A percentile compares a stretch with the other conserved stretches of the same genome.
Conservation (phyloP, 2,113 vertebrate genomes). For the Mionectes macconnelli region DNA sequence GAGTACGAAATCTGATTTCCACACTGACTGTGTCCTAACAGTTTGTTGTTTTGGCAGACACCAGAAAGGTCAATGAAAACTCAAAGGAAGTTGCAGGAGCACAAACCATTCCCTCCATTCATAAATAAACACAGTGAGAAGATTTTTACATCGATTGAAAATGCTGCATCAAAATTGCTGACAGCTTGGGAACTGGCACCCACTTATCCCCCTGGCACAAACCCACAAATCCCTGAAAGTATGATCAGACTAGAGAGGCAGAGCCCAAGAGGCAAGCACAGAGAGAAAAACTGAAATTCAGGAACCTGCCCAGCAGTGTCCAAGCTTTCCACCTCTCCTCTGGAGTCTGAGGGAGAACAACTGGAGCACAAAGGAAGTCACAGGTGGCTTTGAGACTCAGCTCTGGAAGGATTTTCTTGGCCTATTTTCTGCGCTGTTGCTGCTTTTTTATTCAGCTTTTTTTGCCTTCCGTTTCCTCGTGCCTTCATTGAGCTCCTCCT, state of each 20-base stretch:
- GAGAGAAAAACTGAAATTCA: conserved; percentile 3
- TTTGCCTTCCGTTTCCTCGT: conserved; percentile 92
- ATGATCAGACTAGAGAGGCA: background rate
- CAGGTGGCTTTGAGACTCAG: background rate
- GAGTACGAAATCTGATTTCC: conserved; percentile 19
- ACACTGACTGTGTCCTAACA: background rate
- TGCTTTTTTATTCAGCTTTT: conserved; percentile 87
- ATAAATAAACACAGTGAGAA: background rate
- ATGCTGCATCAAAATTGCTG: background rate
- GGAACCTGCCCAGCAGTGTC: background rate
- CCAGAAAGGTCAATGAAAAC: background rate
- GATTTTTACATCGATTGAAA: background rate
- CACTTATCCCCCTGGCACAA: background rate
- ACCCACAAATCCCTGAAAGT: conserved; percentile 7
- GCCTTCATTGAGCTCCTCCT: conserved; percentile 93
- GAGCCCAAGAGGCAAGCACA: background rate
- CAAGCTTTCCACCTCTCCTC: conserved; percentile 14
- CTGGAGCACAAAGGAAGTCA: background rate
- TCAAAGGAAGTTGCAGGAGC: background rate
- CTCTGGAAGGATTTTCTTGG: conserved; percentile 26
- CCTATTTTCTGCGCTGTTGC: background rate
- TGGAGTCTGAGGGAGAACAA: conserved; percentile 3
- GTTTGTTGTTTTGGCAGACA: background rate
- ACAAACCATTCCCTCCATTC: background rate
- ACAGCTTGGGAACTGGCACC: background rate